Percentiles rank a stretch among this genome's conserved stretches.
These are phyloP conservation scores for Penaeus monodon DNA, from an alignment of 2,888 invertebrate genomes.

Conservation along the genomic window DNA sequence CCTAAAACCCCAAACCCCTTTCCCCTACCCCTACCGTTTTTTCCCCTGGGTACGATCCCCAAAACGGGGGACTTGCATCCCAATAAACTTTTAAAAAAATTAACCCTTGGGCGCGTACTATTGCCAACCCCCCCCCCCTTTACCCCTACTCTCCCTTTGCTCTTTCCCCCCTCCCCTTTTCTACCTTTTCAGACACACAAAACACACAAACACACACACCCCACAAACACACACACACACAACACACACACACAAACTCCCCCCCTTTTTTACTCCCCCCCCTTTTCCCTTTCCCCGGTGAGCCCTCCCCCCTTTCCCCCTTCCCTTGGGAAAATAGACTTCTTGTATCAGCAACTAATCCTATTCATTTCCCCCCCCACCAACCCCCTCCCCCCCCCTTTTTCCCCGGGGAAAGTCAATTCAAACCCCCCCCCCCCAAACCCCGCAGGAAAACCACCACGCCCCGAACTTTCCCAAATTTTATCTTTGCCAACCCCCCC, in stretches of 20 bases:
- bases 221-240: slow-evolving; percentile 19
- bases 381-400: background rate
- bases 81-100: no score
- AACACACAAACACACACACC: background rate
- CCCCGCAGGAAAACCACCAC: background rate
- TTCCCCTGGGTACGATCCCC: no score
- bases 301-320: background rate
- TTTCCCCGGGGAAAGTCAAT: background rate
- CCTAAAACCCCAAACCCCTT: no score
- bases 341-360: background rate
- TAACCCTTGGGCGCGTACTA: no score
- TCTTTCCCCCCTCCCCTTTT: no score
- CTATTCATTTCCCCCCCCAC: no score
- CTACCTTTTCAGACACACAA: background rate
- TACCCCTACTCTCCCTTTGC: no score
- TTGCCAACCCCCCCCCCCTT: no score
- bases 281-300: background rate
- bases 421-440: background rate
- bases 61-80: no score
- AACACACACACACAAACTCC: slow-evolving; percentile 22
- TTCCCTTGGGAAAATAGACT: background rate
- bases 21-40: no score
- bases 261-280: background rate
- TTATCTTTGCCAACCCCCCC: background rate
- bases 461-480: no score